Percentiles rank a stretch among this genome's conserved stretches.
Conservation (phyloP, 2,113 vertebrate species). For the Ursus arctos region DNA sequence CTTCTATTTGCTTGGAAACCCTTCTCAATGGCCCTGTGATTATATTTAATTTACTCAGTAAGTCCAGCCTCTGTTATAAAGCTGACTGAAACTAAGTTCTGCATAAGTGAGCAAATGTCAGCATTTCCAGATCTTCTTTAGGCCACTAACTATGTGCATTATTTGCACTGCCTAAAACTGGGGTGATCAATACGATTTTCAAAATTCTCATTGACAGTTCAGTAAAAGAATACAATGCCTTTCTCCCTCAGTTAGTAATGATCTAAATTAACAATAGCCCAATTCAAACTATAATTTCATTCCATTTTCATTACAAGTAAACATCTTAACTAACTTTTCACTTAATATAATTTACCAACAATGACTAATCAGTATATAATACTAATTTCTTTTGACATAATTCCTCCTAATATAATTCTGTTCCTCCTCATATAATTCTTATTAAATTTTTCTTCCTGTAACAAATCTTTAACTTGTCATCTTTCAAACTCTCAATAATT, state of each 20-base stretch:
- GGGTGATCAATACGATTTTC: neutral
- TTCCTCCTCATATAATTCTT: neutral
- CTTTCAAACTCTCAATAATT: neutral
- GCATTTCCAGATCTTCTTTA: neutral
- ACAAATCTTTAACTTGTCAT: neutral
- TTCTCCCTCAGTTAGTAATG: neutral
- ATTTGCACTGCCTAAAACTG: neutral
- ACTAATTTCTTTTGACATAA: neutral
- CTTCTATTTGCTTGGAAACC: constrained; percentile 24
- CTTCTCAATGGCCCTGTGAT: neutral
- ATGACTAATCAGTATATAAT: neutral
- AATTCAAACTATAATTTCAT: constrained; percentile 29
- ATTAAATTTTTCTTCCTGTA: neutral
- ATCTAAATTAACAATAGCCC: neutral
- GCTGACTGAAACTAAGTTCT: constrained; percentile 29
- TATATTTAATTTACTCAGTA: constrained; percentile 64
- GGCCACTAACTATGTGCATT: neutral
- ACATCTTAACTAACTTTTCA: neutral
- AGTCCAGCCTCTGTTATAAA: constrained; percentile 18
- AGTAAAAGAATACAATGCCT: neutral
- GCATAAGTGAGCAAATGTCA: neutral
- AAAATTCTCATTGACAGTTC: neutral
- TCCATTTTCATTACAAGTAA: constrained; percentile 35
- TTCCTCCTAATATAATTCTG: neutral
- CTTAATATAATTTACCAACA: constrained; percentile 17